Evolutionary conservation across 2,888 invertebrate species (phyloP).

Genomic region (Ophion costatus): DNA sequence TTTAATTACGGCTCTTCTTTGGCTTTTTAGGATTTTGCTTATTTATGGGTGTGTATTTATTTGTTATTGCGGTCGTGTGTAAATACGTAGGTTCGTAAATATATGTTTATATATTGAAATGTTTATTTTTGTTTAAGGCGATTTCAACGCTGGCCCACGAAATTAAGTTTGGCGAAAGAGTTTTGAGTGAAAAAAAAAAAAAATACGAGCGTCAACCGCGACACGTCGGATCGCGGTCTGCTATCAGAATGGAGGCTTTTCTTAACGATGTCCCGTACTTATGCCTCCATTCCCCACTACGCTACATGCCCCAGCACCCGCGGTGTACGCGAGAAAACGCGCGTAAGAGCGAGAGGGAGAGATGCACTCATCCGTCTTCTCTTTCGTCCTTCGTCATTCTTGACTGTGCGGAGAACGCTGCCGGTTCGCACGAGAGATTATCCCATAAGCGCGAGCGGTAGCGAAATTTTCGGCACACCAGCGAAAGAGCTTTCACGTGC

Average conservation of each 20-base stretch:
- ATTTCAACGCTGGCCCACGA: neutral
- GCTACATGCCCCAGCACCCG: slow-evolving; percentile 27
- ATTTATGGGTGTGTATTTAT: neutral
- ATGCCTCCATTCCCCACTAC: slow-evolving; percentile 79
- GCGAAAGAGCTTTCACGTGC: slow-evolving; percentile 41
- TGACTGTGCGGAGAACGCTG: slow-evolving; percentile 37
- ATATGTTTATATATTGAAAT: too few species aligned
- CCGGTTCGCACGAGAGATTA: slow-evolving; percentile 34
- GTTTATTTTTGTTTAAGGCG: neutral
- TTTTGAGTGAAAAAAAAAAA: slow-evolving; percentile 22
- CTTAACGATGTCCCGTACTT: slow-evolving; percentile 82
- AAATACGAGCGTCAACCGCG: slow-evolving; percentile 41
- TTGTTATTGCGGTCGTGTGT: neutral
- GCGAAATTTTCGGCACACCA: slow-evolving; percentile 43
- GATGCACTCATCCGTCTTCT: slow-evolving; percentile 20
- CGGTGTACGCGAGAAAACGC: slow-evolving; percentile 41
- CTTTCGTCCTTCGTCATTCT: slow-evolving; percentile 40
- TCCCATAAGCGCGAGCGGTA: neutral
- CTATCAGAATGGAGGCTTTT: slow-evolving; percentile 82
- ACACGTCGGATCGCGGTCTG: slow-evolving; percentile 73
- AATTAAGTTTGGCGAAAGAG: slow-evolving; percentile 12
- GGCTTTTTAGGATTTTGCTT: neutral
- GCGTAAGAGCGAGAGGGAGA: slow-evolving; percentile 7
- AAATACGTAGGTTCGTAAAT: too few species aligned
- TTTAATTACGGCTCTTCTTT: neutral